Evolutionary conservation across 2,888 invertebrate genomes (phyloP).

Genomic region (Onthophagus sagittarius): DNA sequence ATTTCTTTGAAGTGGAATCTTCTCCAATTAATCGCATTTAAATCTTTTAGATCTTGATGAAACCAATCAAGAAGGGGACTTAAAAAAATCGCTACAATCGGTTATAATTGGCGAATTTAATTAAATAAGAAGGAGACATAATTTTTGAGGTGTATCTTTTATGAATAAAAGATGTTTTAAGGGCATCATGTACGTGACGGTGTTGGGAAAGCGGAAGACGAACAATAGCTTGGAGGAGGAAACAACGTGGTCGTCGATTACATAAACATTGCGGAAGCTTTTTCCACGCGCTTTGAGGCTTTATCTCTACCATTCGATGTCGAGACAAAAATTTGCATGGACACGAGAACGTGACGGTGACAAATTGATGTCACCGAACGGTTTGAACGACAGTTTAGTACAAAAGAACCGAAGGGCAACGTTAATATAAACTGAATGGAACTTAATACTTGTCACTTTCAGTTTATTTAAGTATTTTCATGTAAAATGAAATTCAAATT

Average conservation of each 20-base stretch:
- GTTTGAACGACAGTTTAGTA: not conserved
- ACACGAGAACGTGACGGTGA: not conserved
- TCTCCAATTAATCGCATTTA: not conserved
- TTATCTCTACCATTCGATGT: not conserved
- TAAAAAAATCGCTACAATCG: not conserved
- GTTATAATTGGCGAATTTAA: not conserved
- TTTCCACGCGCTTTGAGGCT: not conserved
- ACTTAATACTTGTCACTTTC: not conserved
- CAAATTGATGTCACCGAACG: not conserved
- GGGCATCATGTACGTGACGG: not conserved
- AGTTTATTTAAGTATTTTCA: not conserved
- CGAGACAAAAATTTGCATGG: not conserved
- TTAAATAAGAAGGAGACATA: not conserved
- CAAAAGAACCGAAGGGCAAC: not conserved
- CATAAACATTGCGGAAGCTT: not conserved
- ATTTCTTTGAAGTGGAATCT: not conserved
- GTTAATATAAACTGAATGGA: not conserved
- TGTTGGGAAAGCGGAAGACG: not conserved
- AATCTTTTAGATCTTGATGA: not conserved
- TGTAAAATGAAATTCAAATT: not conserved
- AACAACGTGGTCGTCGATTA: not conserved
- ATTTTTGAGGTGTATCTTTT: not conserved
- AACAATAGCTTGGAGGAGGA: not conserved
- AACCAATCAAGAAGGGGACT: not conserved
- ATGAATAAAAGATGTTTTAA: not conserved